Percentiles rank a stretch among this genome's conserved stretches.
These are phyloP conservation scores for Beroe ovata DNA, from an alignment of 37 sponge, comb jelly and placozoan species.

Conservation along the genomic window DNA sequence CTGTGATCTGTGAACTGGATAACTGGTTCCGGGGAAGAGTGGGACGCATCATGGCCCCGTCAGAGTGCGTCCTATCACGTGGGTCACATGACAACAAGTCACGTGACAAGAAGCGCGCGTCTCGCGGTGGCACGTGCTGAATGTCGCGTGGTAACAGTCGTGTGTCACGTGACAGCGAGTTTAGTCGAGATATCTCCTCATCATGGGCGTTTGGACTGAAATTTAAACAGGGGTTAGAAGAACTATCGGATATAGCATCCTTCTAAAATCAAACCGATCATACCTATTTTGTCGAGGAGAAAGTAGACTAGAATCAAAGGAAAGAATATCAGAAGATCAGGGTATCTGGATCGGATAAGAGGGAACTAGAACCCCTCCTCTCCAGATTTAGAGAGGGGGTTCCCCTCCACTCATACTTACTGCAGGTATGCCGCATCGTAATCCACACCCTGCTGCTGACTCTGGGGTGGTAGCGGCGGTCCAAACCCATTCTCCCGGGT, in stretches of 20 bases:
- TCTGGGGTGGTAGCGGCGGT: background rate
- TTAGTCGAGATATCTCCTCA: background rate
- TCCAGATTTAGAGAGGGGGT: too few relatives aligned
- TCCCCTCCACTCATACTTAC: too few relatives aligned
- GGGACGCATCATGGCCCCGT: slow-evolving; percentile 45
- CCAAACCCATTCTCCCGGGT: background rate
- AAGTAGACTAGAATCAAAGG: too few relatives aligned
- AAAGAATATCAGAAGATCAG: too few relatives aligned
- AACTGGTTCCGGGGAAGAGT: slow-evolving; percentile 37
- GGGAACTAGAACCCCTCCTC: too few relatives aligned
- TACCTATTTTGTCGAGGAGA: too few relatives aligned
- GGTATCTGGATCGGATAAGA: too few relatives aligned
- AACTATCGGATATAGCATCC: too few relatives aligned
- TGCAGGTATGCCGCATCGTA: slow-evolving; percentile 28
- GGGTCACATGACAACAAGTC: background rate
- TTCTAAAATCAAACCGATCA: too few relatives aligned
- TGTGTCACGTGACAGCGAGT: slow-evolving; percentile 33
- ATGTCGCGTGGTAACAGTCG: background rate
- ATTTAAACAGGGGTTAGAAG: too few relatives aligned
- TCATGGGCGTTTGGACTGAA: background rate
- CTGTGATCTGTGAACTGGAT: background rate
- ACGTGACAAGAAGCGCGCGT: background rate
- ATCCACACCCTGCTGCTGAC: background rate
- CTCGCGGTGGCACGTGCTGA: background rate
- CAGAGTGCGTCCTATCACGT: slow-evolving; percentile 27